Evolutionary conservation across 2,888 invertebrate species (phyloP), one percentile per base, ranked within the genome.

Genomic region (Odontocerum albicorne): DNA sequence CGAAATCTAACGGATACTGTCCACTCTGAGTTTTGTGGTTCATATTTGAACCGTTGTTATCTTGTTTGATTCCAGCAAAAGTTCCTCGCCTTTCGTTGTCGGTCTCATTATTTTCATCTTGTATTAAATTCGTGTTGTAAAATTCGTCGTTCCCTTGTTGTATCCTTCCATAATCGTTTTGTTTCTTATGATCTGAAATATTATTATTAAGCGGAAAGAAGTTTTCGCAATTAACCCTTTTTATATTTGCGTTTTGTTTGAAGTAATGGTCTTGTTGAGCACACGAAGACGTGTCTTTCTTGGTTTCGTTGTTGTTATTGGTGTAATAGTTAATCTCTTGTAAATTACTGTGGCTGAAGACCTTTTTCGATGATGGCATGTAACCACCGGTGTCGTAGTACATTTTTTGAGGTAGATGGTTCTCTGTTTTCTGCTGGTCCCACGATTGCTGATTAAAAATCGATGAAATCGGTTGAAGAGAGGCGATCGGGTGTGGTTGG

Each of bases 371-470:
- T 7, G 17, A 17, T 3, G 10, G 15, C 15, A 13, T 13, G 17
- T 40, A 27, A 8, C 49, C 49, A 4, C 49, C 49, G 27, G 21
- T 27, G 39, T 53, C 53, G 22, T 31, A 46, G 17, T 39, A 53
- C 2, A 40, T 1, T n/a, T 53, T 53, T 7, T 45, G 53, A 8
- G 44, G 39, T 22, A 51, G 36, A 7, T 19, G 36, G 7, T 45
- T 20, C 3, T 33, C 19, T 7, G 33, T 49, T 13, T 27, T 36
- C 17, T 36, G 21, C 27, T n/a, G 17, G n/a, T 51, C 44, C 38
- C 44, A 36, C n/a, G 36, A 38, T 16, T 21, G 10, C 8, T 49
- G 38, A 2, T 17, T 15, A 12, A 32, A 12, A n/a, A n/a, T n/a
- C n/a, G n/a, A n/a, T n/a, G n/a, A n/a, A n/a, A n/a, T n/a, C n/a